Evolutionary conservation across 2,113 vertebrate genomes (phyloP).

Genomic region (Corythoichthys intestinalis): DNA sequence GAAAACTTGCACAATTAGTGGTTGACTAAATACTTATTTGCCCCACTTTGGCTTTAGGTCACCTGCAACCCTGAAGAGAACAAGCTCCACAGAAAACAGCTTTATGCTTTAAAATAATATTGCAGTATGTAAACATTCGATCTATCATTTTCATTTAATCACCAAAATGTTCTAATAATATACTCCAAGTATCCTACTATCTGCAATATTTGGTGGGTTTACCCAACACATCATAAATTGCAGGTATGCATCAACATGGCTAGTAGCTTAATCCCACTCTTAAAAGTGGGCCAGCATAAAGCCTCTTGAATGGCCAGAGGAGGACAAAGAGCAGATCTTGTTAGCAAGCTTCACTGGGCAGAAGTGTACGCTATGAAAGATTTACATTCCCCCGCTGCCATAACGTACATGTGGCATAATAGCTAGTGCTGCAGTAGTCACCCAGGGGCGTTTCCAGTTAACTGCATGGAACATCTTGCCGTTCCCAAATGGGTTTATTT

Average conservation of each 20-base stretch:
- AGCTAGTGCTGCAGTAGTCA: slow-evolving; percentile 1
- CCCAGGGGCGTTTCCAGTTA: slow-evolving; percentile 19
- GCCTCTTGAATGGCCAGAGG: slow-evolving; percentile 34
- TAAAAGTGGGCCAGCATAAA: slow-evolving; percentile 48
- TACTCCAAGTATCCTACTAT: neutral
- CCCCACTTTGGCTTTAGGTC: neutral
- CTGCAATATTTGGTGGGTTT: neutral
- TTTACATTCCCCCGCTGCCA: slow-evolving; percentile 35
- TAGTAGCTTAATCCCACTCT: slow-evolving; percentile 2
- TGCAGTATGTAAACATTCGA: neutral
- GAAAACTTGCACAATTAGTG: too few species aligned
- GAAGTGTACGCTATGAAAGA: slow-evolving; percentile 45
- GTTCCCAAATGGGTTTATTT: slow-evolving; percentile 22
- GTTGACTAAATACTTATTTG: too few species aligned
- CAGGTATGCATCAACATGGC: slow-evolving; percentile 19
- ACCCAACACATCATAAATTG: slow-evolving; percentile 3
- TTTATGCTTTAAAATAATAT: too few species aligned
- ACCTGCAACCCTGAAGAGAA: neutral
- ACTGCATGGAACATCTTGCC: slow-evolving; percentile 31
- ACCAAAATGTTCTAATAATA: neutral
- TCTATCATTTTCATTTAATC: neutral
- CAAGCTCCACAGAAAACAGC: neutral
- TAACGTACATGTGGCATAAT: slow-evolving; percentile 25
- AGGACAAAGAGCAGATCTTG: slow-evolving; percentile 50
- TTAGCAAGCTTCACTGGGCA: slow-evolving; percentile 49